Percentiles rank a stretch among this genome's conserved stretches.
These are phyloP conservation scores for Synergus gifuensis DNA, from an alignment of 2,888 invertebrate species.

Conservation along the genomic window DNA sequence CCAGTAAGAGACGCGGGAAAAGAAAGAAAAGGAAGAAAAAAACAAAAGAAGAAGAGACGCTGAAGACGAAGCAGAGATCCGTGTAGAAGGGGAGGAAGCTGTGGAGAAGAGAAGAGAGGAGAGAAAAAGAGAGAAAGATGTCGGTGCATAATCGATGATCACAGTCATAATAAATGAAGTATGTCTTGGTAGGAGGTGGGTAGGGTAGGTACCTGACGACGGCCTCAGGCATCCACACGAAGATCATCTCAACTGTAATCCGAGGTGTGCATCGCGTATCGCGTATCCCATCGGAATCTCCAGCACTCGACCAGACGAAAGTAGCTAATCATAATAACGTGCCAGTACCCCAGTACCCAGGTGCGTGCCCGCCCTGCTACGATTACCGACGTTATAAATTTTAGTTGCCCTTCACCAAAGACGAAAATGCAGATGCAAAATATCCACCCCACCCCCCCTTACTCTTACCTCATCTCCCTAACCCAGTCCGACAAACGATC, in stretches of 20 bases:
- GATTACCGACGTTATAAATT: constrained; percentile 74
- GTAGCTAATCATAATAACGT: constrained; percentile 76
- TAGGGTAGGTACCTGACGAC: constrained; percentile 73
- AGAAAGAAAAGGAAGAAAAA: constrained; percentile 34
- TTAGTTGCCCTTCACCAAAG: constrained; percentile 64
- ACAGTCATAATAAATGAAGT: constrained; percentile 77
- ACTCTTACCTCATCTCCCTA: not conserved
- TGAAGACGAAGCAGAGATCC: constrained; percentile 39
- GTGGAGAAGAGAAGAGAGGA: constrained; percentile 40
- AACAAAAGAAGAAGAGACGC: constrained; percentile 36
- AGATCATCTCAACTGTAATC: constrained; percentile 76
- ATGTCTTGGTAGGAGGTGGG: constrained; percentile 71
- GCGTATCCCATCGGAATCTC: constrained; percentile 77
- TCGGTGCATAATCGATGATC: constrained; percentile 77
- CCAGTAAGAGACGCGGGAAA: constrained; percentile 47
- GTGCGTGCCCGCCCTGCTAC: constrained; percentile 71
- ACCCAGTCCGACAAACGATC: not conserved
- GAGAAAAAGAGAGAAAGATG: constrained; percentile 60
- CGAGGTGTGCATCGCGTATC: constrained; percentile 76
- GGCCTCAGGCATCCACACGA: constrained; percentile 72
- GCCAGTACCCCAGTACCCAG: constrained; percentile 70
- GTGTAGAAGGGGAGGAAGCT: not conserved
- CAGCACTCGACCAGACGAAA: constrained; percentile 72
- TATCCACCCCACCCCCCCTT: not conserved
- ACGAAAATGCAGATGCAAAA: constrained; percentile 31